Base-by-base conservation (phyloP, 53 echinoderm and acorn worm species). In the Holothuria leucospilota region DNA sequence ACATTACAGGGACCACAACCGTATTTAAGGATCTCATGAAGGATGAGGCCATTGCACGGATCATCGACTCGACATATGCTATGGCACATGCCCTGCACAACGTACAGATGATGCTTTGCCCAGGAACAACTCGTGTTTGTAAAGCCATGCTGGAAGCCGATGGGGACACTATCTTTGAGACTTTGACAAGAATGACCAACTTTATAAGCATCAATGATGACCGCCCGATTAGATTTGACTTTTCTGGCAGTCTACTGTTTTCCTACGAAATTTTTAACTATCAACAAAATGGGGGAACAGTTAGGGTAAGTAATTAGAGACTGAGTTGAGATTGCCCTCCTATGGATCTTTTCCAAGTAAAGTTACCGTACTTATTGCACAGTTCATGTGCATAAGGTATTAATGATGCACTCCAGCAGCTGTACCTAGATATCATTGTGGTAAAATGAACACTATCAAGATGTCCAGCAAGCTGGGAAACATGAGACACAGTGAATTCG, bases 41-140 rank as follows among this genome's bases (percentile, higher is more conserved):
- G 34, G 80, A 80, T 24, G 60, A 59, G 18, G 59, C 61, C 20
- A 80, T 80, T 38, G 59, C 80, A 24, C 61, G 34, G 20, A 60
- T 80, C 20, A 80, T 80, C 21, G 80, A 80, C 39, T 58, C 80
- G 4, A 38, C 39, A 15, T 80, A 80, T 21, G 80, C 80, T 8
- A 28, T 80, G 60, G 80, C 80, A 13, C n/a, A 59, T 15, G 59
- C 80, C 29, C 18, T 80, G 13, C 34, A 34, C 30, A 80, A 6
- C 21, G 7, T 80, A 29, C 62, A 80, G 5, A 21, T 21, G 6
- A 4, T 14, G 12, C 9, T 38, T 20, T 80, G 80, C 38, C 28
- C 28, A 15, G 16, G 27, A 27, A 51, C 80, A 21, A 21, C 41
- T 27, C 52, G 56, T 38, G 80, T 80, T 38, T 80, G 80, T 59